Evolutionary conservation across 2,113 vertebrate genomes (phyloP), one percentile per base, ranked within the genome.

Genomic region (Asarcornis scutulata): DNA sequence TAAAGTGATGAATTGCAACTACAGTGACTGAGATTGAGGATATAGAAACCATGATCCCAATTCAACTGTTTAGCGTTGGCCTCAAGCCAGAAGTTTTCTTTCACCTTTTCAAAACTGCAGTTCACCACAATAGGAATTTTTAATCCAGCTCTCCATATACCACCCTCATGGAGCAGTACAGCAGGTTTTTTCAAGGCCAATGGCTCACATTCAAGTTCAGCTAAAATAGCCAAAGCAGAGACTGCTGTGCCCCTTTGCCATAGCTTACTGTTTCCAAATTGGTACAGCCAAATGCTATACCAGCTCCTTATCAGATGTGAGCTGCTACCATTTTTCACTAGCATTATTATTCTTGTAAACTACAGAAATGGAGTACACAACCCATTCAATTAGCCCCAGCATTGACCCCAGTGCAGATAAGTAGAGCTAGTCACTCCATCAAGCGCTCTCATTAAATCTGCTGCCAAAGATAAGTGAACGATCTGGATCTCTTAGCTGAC

Each of bases 391-490:
- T 93, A 95, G 75, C 74, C 73, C 62, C 52, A 84, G 69, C 48
- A 36, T 0, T 66, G 89, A 91, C 83, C 81, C 92, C 77, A 12
- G 64, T 9, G 50, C 78, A 91, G 83, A 81, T 88, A 66, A 92
- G 90, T 69, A 87, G 60, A 95, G 69, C 50, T 42, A 34, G 84
- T 74, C 5, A 3, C 74, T 94, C 74, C 52, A 91, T 87, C 59
- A 64, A 81, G 52, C 27, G 26, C 16, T 73, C 34, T 92, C 80
- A 74, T 83, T 94, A 93, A 67, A 81, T 83, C 59, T 88, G 80
- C 68, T 91, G 76, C 73, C 91, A 93, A 92, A 90, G 38, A 81
- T 29, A 27, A 83, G 68, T 62, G 82, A 91, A 90, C 62, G 46
- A n/a, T 36, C 16, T 6, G 13, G 63, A 26, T 25, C 29, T 91